Conservation (phyloP, 1,140 invertebrate genomes). For the Homalodisca vitripennis region DNA sequence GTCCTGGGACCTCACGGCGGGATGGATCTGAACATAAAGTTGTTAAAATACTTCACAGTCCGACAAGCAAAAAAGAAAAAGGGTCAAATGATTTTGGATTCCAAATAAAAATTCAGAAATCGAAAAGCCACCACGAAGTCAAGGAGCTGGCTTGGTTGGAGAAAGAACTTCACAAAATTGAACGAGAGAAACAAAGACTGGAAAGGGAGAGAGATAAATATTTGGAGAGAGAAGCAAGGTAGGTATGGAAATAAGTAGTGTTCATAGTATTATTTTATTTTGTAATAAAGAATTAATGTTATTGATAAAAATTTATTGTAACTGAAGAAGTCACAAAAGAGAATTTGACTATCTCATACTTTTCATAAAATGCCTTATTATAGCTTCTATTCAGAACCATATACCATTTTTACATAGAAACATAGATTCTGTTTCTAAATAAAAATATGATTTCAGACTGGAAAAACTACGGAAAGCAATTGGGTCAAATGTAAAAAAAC, state of each 20-base stretch:
- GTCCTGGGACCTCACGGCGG: constrained; percentile 46
- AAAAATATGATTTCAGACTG: constrained; percentile 50
- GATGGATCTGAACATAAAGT: constrained; percentile 44
- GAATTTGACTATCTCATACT: no score
- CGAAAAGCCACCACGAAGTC: constrained; percentile 30
- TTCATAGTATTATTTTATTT: no score
- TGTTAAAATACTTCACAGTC: constrained; percentile 42
- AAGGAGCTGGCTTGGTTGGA: constrained; percentile 59
- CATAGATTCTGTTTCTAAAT: no score
- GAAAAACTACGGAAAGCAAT: constrained; percentile 61
- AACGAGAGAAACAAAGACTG: constrained; percentile 60
- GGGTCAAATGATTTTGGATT: constrained; percentile 8
- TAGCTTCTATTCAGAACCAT: no score
- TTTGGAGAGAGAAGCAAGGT: constrained; percentile 58
- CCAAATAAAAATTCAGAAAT: constrained; percentile 22
- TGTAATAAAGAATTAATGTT: no score
- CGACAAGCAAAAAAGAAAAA: constrained; percentile 33
- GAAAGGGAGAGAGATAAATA: constrained; percentile 60
- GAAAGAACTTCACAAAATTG: constrained; percentile 60
- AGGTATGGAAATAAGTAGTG: no score
- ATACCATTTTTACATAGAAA: no score
- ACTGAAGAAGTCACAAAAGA: no score
- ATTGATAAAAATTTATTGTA: no score
- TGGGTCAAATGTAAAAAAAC: constrained; percentile 54
- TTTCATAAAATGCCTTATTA: no score